A percentile compares a stretch with the other conserved stretches of the same genome.
Evolutionary conservation across 2,797 vertebrate species (phyloP).

Genomic region (Alfaro cultratus): DNA sequence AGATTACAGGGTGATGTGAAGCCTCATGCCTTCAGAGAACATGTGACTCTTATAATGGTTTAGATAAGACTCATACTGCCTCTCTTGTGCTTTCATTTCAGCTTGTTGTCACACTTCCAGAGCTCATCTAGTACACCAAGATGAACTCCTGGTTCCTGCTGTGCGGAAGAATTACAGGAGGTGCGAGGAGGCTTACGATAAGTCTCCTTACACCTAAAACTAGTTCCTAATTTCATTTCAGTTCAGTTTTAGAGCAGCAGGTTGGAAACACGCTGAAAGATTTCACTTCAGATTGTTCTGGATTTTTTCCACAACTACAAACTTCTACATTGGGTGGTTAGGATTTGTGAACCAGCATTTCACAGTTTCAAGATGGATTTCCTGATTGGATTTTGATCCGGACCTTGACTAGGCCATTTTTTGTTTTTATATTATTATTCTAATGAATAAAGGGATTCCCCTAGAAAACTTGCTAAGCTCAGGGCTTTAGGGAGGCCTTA

Average conservation of each 20-base stretch:
- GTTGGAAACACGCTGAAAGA: background rate
- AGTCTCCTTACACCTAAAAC: background rate
- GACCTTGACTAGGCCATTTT: background rate
- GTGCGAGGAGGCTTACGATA: background rate
- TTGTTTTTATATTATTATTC: background rate
- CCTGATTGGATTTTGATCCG: background rate
- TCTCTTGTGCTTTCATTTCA: slow-evolving; percentile 19
- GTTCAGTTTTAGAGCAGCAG: background rate
- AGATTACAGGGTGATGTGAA: slow-evolving; percentile 65
- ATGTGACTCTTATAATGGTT: slow-evolving; percentile 69
- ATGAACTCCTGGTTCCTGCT: slow-evolving; percentile 22
- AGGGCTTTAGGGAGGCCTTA: no score
- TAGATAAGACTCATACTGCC: slow-evolving; percentile 36
- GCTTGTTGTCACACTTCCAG: slow-evolving; percentile 23
- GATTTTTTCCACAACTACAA: background rate
- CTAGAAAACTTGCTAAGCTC: no score
- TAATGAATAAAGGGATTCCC: no score
- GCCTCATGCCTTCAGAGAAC: slow-evolving; percentile 62
- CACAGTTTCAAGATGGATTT: no score
- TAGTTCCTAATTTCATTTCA: background rate
- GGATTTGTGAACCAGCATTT: background rate
- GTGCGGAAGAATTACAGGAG: slow-evolving; percentile 1
- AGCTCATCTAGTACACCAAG: slow-evolving; percentile 35
- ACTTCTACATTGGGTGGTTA: background rate
- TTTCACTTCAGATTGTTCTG: background rate